Evolutionary conservation across 2,888 invertebrate genomes (phyloP), one percentile per base, ranked within the genome.

Genomic region (Folsomia manolachei): DNA sequence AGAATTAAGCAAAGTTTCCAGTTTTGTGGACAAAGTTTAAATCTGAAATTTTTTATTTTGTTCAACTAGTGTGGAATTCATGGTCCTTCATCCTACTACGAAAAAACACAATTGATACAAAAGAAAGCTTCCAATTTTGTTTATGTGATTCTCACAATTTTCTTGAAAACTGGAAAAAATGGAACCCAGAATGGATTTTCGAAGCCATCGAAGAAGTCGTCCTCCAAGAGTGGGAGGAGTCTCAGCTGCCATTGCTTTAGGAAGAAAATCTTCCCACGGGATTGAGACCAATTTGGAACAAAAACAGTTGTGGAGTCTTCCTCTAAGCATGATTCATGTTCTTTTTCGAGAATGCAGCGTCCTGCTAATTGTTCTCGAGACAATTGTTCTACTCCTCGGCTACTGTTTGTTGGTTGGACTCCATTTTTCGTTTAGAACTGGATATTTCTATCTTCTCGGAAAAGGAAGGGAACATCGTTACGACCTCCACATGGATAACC

Each of bases 331-430:
- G 27, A 27, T 71, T n/a, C 69, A 71, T 14, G 23, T 64, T 27
- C 39, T 69, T 19, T 24, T 69, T 1, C 4, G 74, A 23, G 74
- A 74, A 63, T 60, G 71, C 23, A 69, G 71, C 27, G 74, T 74
- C 19, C 25, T 74, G 19, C 26, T 74, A n/a, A 71, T 74, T 56
- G 27, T 74, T 61, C 18, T 71, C 21, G 74, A 74, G 63, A 74
- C 74, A 1, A 64, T 71, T 23, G 26, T 74, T 2, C 66, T 74
- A 1, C 68, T 74, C 2, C 39, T 72, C 21, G 74, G 74, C 14
- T 74, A 74, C 51, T 74, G 72, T 64, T 62, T 74, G n/a, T 61
- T 74, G 7, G 63, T 74, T 52, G 72, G 72, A 25, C 62, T 71
- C 21, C 71, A 74, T 24, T 67, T 72, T 27, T 66, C 72, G 2